A percentile compares a stretch with the other conserved stretches of the same genome.
Conservation (phyloP, 1,140 invertebrate species). For the Hyposmocoma kahamanoa region DNA sequence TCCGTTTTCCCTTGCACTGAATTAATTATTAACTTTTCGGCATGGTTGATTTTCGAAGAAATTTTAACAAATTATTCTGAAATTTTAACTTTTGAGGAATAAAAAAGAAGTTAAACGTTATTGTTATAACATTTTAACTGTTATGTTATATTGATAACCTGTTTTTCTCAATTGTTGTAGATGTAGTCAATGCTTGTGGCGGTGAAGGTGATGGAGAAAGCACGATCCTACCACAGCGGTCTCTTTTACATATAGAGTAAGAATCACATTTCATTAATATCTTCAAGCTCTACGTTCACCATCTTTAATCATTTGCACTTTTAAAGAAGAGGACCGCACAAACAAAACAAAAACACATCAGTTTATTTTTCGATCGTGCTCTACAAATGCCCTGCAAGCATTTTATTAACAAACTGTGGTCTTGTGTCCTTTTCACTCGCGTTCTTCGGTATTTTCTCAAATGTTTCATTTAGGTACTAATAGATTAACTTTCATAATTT, state of each 20-base stretch:
- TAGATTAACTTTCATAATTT: conserved; percentile 12
- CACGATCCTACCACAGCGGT: conserved; percentile 73
- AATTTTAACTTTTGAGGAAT: no score
- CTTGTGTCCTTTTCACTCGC: conserved; percentile 5
- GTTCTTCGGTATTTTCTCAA: conserved; percentile 16
- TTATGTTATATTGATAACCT: conserved; percentile 33
- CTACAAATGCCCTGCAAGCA: conserved; percentile 32
- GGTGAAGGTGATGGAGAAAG: conserved; percentile 77
- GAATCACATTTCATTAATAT: conserved; percentile 24
- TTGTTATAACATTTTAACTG: background rate
- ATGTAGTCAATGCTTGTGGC: conserved; percentile 87
- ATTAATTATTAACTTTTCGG: conserved; percentile 11
- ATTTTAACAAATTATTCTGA: conserved; percentile 4
- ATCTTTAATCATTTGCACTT: no score
- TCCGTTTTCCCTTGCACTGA: conserved; percentile 13
- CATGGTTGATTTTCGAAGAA: background rate
- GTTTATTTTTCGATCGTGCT: conserved; percentile 29
- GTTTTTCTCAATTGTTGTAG: conserved; percentile 78
- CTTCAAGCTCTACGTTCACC: background rate
- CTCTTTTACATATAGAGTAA: conserved; percentile 74
- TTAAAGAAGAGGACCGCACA: conserved; percentile 24
- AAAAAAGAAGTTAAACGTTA: no score
- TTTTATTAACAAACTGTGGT: conserved; percentile 9
- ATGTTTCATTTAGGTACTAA: background rate
- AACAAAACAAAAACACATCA: background rate